Conservation (phyloP, 2,113 vertebrate species). For the Megaptera novaeangliae region DNA sequence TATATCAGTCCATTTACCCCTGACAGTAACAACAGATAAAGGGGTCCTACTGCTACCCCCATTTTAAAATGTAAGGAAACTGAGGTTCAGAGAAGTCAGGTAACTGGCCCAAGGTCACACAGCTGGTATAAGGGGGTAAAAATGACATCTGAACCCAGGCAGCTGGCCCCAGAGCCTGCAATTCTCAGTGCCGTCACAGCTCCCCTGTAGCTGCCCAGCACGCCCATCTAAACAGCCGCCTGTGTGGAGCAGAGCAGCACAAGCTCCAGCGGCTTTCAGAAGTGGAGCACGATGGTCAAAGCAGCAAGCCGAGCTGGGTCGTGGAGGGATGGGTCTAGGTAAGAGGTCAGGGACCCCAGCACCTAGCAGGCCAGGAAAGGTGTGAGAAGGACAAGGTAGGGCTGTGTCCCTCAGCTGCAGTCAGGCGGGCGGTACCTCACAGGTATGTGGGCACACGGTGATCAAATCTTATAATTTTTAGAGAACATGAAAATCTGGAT, state of each 20-base stretch:
- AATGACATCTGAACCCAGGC: background rate
- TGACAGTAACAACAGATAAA: fast-evolving
- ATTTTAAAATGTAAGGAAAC: background rate
- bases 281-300: fast-evolving
- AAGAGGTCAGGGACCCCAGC: background rate
- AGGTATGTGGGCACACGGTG: background rate
- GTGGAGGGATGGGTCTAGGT: background rate
- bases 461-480: background rate
- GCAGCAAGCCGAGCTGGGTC: background rate
- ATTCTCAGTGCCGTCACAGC: background rate
- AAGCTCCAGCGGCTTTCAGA: background rate
- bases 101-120: background rate
- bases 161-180: background rate
- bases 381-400: no score
- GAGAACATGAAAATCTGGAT: background rate
- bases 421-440: background rate
- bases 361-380: background rate
- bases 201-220: background rate
- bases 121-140: background rate
- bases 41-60: background rate
- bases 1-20: fast-evolving
- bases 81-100: background rate
- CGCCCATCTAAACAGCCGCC: background rate
- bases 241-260: fast-evolving
- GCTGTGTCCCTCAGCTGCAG: background rate